These are phyloP conservation scores for Pteropus alecto DNA, from an alignment of 2,113 vertebrate genomes.

Conservation along the genomic window DNA sequence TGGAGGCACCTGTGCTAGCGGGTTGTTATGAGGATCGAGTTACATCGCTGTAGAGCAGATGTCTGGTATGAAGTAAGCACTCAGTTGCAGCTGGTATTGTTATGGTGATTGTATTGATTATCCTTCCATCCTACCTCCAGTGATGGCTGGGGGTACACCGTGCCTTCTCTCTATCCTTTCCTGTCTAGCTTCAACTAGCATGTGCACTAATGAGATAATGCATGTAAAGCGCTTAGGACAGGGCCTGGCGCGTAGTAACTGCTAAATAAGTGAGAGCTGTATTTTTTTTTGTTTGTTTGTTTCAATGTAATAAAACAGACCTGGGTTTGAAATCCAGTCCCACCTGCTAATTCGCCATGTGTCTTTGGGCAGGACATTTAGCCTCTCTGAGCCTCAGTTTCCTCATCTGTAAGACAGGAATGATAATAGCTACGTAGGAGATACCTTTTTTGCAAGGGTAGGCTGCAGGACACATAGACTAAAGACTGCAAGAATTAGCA, in stretches of 20 bases:
- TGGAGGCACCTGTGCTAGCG: fast-evolving
- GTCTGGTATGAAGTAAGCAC: background rate
- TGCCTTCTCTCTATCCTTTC: background rate
- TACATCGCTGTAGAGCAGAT: fast-evolving
- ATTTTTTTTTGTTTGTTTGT: background rate
- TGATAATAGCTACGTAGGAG: background rate
- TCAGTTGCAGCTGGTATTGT: background rate
- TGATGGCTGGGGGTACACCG: background rate
- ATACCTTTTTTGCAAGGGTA: background rate
- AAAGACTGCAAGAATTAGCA: fast-evolving
- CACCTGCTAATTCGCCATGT: background rate
- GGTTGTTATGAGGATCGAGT: background rate
- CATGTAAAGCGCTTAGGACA: background rate
- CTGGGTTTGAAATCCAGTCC: background rate
- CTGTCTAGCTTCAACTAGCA: background rate
- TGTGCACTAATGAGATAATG: fast-evolving
- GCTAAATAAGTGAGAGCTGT: background rate
- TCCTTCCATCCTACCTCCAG: background rate
- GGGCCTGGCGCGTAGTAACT: background rate
- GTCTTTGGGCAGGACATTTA: background rate
- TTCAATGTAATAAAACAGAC: background rate
- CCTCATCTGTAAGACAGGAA: background rate
- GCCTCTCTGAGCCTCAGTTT: background rate
- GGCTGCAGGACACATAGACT: background rate
- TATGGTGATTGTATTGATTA: fast-evolving